Evolutionary conservation across 2,113 vertebrate genomes (phyloP), one percentile per base, ranked within the genome.

Genomic region (Chroicocephalus ridibundus): DNA sequence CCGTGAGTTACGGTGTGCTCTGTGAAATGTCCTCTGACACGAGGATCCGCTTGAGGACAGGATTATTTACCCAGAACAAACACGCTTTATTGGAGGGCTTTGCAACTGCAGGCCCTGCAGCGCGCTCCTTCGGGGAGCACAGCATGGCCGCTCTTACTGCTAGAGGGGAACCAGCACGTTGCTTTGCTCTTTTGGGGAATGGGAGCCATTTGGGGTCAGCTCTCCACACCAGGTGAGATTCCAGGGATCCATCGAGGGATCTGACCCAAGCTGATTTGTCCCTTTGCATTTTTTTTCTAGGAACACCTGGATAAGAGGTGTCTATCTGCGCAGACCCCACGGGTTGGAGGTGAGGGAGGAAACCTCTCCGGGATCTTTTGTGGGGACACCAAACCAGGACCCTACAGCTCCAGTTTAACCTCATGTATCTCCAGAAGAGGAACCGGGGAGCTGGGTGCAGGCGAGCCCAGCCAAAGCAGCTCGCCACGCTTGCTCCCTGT

Each of bases 111-210:
- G 24, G 21, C 34, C 40, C 47, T n/a, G 65, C 32, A 51, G 86
- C 0, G 3, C 15, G 25, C 15, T 40, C 71, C 47, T 64, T 21
- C 22, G 8, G 34, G 71, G 31, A 58, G 54, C 31, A 51, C 12
- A 77, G 52, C 32, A 6, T 3, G 16, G 24, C 32, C 55, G 7
- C 12, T 61, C 29, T 52, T 29, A 31, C 61, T 26, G 71, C 42
- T 24, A 0, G 0, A 47, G 24, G 27, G 54, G 49, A 91, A 13
- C 6, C 0, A 1, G 36, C 2, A 5, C 5, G 4, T 32, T 36
- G 40, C 18, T 82, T 51, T 40, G n/a, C 44, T 60, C 14, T 78
- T 93, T 15, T 52, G 34, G 2, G 2, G 34, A 94, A 71, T 15
- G 34, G 44, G 44, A 82, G n/a, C 11, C 65, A 19, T 38, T 4